These are phyloP conservation scores for Mesoclemmys tuberculata DNA, from an alignment of 2,113 vertebrate genomes.

Conservation along the genomic window DNA sequence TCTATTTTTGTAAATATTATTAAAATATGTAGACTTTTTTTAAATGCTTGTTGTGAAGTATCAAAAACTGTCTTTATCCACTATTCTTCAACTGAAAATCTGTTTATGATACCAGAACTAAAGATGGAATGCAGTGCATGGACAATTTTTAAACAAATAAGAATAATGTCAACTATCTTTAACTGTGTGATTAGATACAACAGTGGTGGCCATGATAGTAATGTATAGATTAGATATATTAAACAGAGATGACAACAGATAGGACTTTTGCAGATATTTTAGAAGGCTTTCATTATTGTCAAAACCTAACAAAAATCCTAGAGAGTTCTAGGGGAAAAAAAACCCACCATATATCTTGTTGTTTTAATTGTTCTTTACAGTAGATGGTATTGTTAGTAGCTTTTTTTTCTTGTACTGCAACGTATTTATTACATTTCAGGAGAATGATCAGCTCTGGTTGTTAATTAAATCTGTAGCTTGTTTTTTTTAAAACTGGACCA, in stretches of 20 bases:
- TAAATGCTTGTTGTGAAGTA: slow-evolving; percentile 1
- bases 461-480: neutral
- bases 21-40: neutral
- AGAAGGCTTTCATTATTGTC: neutral
- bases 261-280: neutral
- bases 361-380: neutral
- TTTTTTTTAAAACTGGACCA: neutral
- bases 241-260: neutral
- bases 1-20: neutral
- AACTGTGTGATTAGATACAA: neutral
- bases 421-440: neutral
- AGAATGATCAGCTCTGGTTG: neutral
- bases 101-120: neutral
- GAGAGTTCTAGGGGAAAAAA: neutral
- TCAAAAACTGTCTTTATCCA: neutral
- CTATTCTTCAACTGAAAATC: neutral
- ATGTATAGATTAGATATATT: neutral
- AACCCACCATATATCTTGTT: neutral
- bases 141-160: neutral
- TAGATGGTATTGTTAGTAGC: neutral
- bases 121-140: neutral
- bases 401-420: neutral
- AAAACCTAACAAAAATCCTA: neutral
- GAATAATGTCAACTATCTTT: neutral
- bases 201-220: neutral